Evolutionary conservation across 2,113 vertebrate genomes (phyloP).

Genomic region (Lamprologus lemairii): DNA sequence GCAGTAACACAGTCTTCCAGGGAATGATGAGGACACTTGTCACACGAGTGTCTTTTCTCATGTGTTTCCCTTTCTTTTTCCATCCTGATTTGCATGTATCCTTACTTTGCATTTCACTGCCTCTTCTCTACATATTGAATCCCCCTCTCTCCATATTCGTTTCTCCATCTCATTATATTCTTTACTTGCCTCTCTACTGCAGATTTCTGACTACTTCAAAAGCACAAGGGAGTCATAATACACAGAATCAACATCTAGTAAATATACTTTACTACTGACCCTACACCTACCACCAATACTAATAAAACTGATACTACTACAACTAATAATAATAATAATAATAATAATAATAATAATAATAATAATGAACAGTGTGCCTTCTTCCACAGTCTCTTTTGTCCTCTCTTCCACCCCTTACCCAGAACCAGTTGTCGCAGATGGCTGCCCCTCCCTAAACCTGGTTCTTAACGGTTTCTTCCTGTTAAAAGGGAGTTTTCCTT

Average conservation of each 20-base stretch:
- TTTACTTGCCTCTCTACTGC: neutral
- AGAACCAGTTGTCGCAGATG: neutral
- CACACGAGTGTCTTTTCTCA: neutral
- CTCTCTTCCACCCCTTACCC: neutral
- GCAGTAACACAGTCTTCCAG: conserved; percentile 1
- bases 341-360: neutral
- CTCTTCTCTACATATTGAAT: neutral
- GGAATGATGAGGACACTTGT: conserved; percentile 40
- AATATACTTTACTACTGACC: neutral
- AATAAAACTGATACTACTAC: neutral
- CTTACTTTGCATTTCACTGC: neutral
- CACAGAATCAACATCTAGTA: neutral
- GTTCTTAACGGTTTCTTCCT: neutral
- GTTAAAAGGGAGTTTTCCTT: neutral
- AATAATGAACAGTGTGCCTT: neutral
- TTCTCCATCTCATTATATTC: neutral
- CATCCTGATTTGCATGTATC: neutral
- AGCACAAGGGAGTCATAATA: neutral
- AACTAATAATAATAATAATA: neutral
- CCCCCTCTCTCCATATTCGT: neutral
- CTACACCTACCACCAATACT: neutral
- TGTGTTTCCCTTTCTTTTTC: neutral
- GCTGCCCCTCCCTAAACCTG: neutral
- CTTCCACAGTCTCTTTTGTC: neutral
- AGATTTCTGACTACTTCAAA: neutral